Base-by-base conservation (phyloP, 2,113 vertebrate species). In the Hippoglossus stenolepis region DNA sequence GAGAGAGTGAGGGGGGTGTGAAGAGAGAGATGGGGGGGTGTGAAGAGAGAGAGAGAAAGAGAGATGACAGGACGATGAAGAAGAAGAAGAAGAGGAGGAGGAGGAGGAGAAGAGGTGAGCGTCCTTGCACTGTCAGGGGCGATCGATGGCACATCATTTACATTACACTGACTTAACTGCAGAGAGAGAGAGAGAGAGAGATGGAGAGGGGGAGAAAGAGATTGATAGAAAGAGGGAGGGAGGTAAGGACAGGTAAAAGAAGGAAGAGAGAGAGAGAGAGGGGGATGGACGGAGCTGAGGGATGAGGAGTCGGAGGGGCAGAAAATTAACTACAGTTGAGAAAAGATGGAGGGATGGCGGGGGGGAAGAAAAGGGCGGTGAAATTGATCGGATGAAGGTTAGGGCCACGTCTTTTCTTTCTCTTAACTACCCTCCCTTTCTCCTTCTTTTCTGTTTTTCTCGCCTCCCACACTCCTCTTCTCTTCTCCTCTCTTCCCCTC, bases 81-180 rank as follows among this genome's bases (percentile, higher is more conserved):
- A 26, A 12, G 53, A 86, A 68, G 73, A 80, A 14, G 79, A 71
- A 20, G 79, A 77, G 59, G 67, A 62, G 38, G 73, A 80, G 18
- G 80, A 72, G 24, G 80, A 77, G 60, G 68, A 64, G 40, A 53
- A 83, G 90, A 91, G 91, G 91, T 90, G 92, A 92, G 91, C 87
- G 91, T 93, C 92, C 92, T 93, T 93, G 92, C 92, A 88, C 92
- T 90, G 92, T 93, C 92, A 93, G 92, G 85, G 92, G 86, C 90
- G 91, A 93, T 93, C 92, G 89, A 93, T 93, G 92, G 91, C 86
- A 92, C 92, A 92, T 93, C 91, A 93, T 93, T 93, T 93, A 93
- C 92, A 93, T 93, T 90, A 91, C 91, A 92, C 89, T 90, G 91
- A 92, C 90, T 92, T 93, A 91, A 91, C 91, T 89, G 89, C 77